A percentile compares a stretch with the other conserved stretches of the same genome.
Evolutionary conservation across 2,797 vertebrate genomes (phyloP).

Genomic region (Acanthornis magna): DNA sequence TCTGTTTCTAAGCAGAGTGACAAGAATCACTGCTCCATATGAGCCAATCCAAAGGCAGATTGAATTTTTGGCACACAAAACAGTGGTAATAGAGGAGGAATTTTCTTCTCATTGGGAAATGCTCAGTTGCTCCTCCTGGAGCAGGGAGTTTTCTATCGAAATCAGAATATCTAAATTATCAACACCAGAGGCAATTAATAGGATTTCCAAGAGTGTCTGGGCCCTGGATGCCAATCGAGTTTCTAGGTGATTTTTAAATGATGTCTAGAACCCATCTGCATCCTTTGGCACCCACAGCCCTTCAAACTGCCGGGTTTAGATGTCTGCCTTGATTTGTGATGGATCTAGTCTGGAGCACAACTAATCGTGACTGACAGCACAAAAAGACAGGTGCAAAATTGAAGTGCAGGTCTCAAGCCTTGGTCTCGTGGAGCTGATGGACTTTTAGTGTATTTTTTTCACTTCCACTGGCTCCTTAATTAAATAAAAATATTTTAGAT

Average conservation of each 20-base stretch:
- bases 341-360: conserved; percentile 19
- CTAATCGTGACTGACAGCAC: conserved; percentile 58
- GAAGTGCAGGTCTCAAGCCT: neutral
- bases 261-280: conserved; percentile 37
- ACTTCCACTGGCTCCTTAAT: conserved; percentile 44
- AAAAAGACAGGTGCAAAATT: conserved; percentile 54
- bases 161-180: neutral
- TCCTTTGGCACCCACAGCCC: conserved; percentile 2
- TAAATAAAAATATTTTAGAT: conserved; percentile 68
- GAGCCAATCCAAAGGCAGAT: neutral
- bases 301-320: neutral
- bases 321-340: neutral
- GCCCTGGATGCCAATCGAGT: neutral
- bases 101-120: neutral
- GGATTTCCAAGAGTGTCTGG: neutral
- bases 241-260: conserved; percentile 42
- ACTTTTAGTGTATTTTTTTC: conserved; percentile 47
- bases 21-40: neutral
- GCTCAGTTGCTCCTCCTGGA: neutral
- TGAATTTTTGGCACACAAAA: neutral
- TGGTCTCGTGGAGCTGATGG: neutral
- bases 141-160: neutral
- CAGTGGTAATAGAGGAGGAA: neutral
- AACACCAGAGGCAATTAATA: neutral
- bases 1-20: neutral